Percentiles rank a stretch among this genome's conserved stretches.
These are phyloP conservation scores for Quadroppia sp. DNA, from an alignment of 2,888 invertebrate genomes.

Conservation along the genomic window DNA sequence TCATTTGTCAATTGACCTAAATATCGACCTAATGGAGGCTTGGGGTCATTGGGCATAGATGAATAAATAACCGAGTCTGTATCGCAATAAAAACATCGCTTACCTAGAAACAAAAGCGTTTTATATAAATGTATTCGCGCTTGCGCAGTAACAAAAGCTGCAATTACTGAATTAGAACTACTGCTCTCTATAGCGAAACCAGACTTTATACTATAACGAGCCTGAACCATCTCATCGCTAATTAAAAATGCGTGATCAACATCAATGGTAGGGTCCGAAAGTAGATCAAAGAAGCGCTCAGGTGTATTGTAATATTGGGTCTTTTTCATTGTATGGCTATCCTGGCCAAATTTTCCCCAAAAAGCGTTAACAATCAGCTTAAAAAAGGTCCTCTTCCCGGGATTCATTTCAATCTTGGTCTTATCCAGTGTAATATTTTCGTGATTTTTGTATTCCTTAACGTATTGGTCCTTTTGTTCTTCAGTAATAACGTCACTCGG, in stretches of 20 bases:
- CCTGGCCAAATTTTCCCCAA: constrained; percentile 49
- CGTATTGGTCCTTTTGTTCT: constrained; percentile 47
- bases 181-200: background rate
- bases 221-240: background rate
- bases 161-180: constrained; percentile 50
- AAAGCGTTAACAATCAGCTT: constrained; percentile 47
- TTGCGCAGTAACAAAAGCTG: constrained; percentile 51
- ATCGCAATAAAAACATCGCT: constrained; percentile 51
- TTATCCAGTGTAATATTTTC: constrained; percentile 47
- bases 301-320: constrained; percentile 37
- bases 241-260: background rate
- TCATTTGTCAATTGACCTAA: constrained; percentile 53
- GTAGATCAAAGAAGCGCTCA: constrained; percentile 38
- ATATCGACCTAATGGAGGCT: constrained; percentile 49
- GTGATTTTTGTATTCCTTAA: constrained; percentile 45
- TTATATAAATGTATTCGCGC: constrained; percentile 51
- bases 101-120: constrained; percentile 50
- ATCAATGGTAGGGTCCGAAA: constrained; percentile 25
- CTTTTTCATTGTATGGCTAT: constrained; percentile 8
- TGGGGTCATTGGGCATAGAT: constrained; percentile 29
- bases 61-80: constrained; percentile 52
- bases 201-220: background rate
- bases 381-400: constrained; percentile 45
- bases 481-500: constrained; percentile 47
- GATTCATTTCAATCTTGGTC: constrained; percentile 46